phyloP scores from a whole-genome alignment of 2,113 vertebrate genomes.

The Oxyruncus cristatus region DNA sequence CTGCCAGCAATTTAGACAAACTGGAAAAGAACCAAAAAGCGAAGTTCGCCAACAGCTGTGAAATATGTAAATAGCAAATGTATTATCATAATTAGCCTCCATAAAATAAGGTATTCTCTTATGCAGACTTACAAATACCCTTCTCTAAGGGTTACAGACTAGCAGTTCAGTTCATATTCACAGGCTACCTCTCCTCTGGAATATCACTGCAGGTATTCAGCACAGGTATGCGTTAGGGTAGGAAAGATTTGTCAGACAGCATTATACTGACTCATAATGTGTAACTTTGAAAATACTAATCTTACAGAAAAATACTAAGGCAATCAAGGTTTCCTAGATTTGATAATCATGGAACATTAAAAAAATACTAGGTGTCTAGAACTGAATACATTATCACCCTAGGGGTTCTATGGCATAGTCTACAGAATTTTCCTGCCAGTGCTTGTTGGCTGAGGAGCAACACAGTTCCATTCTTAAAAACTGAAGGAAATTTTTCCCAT shows the following conservation, averaged over 20 bases:
- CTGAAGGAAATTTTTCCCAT: neutral
- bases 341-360: neutral
- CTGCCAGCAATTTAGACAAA: neutral
- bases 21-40: neutral
- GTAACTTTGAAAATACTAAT: neutral
- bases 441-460: neutral
- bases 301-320: neutral
- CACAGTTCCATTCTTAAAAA: neutral
- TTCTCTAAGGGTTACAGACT: neutral
- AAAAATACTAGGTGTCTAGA: neutral
- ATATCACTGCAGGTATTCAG: neutral
- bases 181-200: neutral
- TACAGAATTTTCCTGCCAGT: neutral
- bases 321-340: neutral
- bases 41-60: neutral
- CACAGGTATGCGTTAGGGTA: neutral
- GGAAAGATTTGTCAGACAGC: neutral
- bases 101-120: neutral
- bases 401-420: neutral
- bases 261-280: neutral
- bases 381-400: neutral
- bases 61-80: neutral
- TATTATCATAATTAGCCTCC: neutral
- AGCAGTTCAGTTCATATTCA: neutral
- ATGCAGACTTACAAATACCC: neutral